These are phyloP conservation scores for Climacteris rufus DNA, from an alignment of 2,113 vertebrate genomes.

Conservation along the genomic window DNA sequence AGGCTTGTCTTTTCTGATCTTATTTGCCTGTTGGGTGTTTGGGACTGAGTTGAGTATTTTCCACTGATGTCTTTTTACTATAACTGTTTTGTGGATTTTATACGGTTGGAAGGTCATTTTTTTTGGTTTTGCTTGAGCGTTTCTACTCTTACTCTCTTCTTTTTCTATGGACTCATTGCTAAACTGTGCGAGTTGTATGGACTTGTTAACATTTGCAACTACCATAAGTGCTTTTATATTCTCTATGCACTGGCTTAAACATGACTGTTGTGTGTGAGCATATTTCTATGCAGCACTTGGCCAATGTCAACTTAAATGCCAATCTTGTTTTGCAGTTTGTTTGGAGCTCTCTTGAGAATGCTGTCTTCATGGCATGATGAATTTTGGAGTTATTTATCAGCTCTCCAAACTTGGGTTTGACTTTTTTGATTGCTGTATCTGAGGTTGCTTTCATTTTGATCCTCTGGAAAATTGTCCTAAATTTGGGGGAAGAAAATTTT, in stretches of 20 bases:
- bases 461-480: slow-evolving; percentile 60
- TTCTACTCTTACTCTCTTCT: slow-evolving; percentile 43
- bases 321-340: slow-evolving; percentile 67
- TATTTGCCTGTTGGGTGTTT: slow-evolving; percentile 69
- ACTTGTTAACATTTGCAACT: slow-evolving; percentile 87
- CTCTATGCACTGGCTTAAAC: slow-evolving; percentile 96
- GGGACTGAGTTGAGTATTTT: slow-evolving; percentile 62
- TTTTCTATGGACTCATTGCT: slow-evolving; percentile 70
- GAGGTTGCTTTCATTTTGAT: slow-evolving; percentile 56
- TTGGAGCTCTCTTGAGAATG: slow-evolving; percentile 60
- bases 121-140: slow-evolving; percentile 49
- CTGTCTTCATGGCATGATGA: slow-evolving; percentile 65
- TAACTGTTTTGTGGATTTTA: slow-evolving; percentile 67
- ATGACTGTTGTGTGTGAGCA: slow-evolving; percentile 93
- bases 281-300: slow-evolving; percentile 90
- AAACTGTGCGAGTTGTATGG: slow-evolving; percentile 77
- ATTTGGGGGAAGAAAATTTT: slow-evolving; percentile 61
- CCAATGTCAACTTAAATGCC: slow-evolving; percentile 71
- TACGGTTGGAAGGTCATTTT: slow-evolving; percentile 55
- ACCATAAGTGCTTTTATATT: slow-evolving; percentile 99
- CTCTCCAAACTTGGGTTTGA: slow-evolving; percentile 40
- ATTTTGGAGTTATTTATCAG: slow-evolving; percentile 55
- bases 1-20: slow-evolving; percentile 71
- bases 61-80: slow-evolving; percentile 69
- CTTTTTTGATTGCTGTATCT: slow-evolving; percentile 30